phyloP scores from a whole-genome alignment of 2,888 invertebrate genomes.

The Aphrophora alni region DNA sequence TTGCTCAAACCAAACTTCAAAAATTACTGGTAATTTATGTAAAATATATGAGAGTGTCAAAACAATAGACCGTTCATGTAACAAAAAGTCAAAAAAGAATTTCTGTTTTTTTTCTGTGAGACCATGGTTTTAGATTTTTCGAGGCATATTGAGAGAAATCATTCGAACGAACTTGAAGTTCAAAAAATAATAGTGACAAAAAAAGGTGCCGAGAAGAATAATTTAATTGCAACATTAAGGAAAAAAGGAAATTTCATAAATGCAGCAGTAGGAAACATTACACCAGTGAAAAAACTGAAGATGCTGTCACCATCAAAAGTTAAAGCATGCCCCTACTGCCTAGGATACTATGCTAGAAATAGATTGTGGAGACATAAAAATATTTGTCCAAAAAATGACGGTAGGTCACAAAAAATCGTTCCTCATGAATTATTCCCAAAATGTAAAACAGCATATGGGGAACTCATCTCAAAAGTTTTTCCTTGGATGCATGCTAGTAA shows the following conservation, averaged over 20 bases:
- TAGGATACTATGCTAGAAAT: not conserved
- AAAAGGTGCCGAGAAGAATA: not conserved
- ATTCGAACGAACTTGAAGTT: not conserved
- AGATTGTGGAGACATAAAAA: slow-evolving; percentile 3
- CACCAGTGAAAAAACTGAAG: not conserved
- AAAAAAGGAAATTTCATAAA: slow-evolving; percentile 13
- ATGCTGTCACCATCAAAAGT: not conserved
- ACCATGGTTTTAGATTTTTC: not conserved
- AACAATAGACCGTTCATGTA: too few species aligned
- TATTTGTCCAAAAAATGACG: not conserved
- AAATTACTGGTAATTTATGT: too few species aligned
- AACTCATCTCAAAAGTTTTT: not conserved
- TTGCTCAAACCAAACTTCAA: too few species aligned
- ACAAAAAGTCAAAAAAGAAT: too few species aligned
- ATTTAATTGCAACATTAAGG: not conserved
- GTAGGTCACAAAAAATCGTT: too few species aligned
- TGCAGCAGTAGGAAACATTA: slow-evolving; percentile 2
- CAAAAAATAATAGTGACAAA: slow-evolving; percentile 3
- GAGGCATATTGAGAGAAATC: not conserved
- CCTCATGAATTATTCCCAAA: too few species aligned
- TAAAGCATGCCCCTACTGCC: not conserved
- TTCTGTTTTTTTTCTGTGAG: too few species aligned
- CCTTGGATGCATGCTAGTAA: not conserved
- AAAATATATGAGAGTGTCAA: too few species aligned
- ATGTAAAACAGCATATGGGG: too few species aligned